These are phyloP conservation scores for Diadophis punctatus DNA, from an alignment of 2,113 vertebrate genomes.

Conservation along the genomic window DNA sequence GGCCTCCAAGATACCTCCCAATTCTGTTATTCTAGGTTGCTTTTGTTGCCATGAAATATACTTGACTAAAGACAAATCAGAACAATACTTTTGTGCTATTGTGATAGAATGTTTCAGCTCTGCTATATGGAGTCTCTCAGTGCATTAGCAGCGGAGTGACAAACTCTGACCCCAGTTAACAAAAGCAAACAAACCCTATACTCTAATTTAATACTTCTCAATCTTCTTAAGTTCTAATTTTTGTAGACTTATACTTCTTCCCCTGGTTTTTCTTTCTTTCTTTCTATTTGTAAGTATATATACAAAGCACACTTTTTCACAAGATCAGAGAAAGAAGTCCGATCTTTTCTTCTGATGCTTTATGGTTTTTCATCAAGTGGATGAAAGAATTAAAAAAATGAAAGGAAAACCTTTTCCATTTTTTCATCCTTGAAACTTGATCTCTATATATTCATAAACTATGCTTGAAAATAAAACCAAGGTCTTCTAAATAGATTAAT, in stretches of 20 bases:
- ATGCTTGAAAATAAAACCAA: neutral
- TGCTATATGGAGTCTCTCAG: neutral
- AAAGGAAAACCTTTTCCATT: neutral
- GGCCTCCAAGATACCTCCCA: neutral
- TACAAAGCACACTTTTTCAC: neutral
- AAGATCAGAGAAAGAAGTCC: too few relatives aligned
- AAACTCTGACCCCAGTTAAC: neutral
- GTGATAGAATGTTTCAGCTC: neutral
- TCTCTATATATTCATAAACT: neutral
- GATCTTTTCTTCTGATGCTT: neutral
- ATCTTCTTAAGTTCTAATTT: conserved; percentile 74
- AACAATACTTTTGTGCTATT: neutral
- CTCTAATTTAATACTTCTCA: conserved; percentile 72
- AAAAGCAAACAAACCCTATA: neutral
- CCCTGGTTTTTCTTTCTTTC: conserved; percentile 70
- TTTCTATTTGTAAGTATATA: neutral
- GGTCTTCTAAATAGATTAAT: conserved; percentile 30
- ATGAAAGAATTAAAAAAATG: neutral
- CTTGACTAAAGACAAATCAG: neutral
- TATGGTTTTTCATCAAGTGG: neutral
- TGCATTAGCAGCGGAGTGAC: neutral
- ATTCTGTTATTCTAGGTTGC: neutral
- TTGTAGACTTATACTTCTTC: conserved; percentile 80
- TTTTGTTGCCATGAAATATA: neutral
- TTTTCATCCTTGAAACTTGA: neutral